Evolutionary conservation across 1,140 invertebrate genomes (phyloP).

Genomic region (Asbolus verrucosus): DNA sequence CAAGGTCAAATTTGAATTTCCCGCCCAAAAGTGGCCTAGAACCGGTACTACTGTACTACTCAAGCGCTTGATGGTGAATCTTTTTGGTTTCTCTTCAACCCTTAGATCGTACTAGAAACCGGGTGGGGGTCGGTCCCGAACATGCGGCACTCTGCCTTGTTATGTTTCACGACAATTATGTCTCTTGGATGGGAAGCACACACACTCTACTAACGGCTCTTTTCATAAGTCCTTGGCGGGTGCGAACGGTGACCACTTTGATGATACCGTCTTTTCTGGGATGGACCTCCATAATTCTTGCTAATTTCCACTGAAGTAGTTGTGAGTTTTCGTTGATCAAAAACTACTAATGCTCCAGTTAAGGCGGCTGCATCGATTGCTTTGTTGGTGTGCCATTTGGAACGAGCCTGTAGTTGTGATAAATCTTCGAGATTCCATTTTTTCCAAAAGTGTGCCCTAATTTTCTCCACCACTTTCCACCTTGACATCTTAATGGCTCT

Average conservation of each 20-base stretch:
- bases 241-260: slow-evolving; percentile 28
- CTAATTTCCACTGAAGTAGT: slow-evolving; percentile 55
- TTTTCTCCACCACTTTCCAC: slow-evolving; percentile 52
- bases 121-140: too few relatives aligned
- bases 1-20: too few relatives aligned
- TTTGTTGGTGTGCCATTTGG: slow-evolving; percentile 42
- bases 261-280: slow-evolving; percentile 50
- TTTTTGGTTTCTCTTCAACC: too few relatives aligned
- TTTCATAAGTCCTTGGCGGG: too few relatives aligned
- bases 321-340: slow-evolving; percentile 54
- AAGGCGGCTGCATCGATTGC: neutral
- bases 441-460: slow-evolving; percentile 57
- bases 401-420: slow-evolving; percentile 46
- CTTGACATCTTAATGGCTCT: slow-evolving; percentile 40
- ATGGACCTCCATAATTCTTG: slow-evolving; percentile 49
- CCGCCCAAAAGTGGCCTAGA: too few relatives aligned
- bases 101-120: too few relatives aligned
- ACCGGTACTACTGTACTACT: too few relatives aligned
- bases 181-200: too few relatives aligned
- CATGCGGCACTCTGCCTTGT: too few relatives aligned
- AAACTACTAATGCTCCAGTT: slow-evolving; percentile 49
- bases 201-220: too few relatives aligned
- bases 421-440: slow-evolving; percentile 58
- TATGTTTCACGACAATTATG: too few relatives aligned
- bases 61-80: too few relatives aligned